phyloP scores from a whole-genome alignment of 2,113 vertebrate species.

The Eulemur macaco region DNA sequence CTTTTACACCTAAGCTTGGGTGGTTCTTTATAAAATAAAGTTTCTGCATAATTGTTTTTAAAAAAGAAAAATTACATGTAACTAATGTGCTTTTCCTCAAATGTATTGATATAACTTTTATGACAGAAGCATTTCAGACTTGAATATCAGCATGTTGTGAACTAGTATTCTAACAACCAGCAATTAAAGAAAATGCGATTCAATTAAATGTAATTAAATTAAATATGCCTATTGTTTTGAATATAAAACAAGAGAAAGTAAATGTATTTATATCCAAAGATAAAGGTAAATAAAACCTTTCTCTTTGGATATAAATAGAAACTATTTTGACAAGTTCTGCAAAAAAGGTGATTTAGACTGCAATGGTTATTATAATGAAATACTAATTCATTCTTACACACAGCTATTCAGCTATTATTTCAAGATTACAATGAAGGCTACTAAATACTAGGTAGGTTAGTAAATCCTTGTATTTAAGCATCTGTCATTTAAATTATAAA shows the following conservation, averaged over 20 bases:
- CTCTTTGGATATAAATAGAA: background rate
- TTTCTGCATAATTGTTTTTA: background rate
- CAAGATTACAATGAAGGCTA: constrained; percentile 24
- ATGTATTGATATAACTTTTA: constrained; percentile 29
- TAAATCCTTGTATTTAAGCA: background rate
- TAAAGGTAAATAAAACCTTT: constrained; percentile 65
- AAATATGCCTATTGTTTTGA: constrained; percentile 70
- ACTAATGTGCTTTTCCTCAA: background rate
- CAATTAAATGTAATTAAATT: constrained; percentile 74
- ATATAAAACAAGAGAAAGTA: constrained; percentile 74
- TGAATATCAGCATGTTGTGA: constrained; percentile 47
- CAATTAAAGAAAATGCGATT: constrained; percentile 78
- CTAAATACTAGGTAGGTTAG: background rate
- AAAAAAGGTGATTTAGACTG: constrained; percentile 18
- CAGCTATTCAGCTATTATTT: background rate
- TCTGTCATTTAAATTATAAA: constrained; percentile 20
- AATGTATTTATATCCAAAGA: constrained; percentile 62
- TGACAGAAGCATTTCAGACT: constrained; percentile 31
- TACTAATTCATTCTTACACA: background rate
- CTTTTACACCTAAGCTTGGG: background rate
- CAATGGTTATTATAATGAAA: background rate
- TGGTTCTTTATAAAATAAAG: background rate
- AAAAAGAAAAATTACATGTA: constrained; percentile 1
- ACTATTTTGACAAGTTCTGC: constrained; percentile 55
- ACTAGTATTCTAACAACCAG: constrained; percentile 74